These are phyloP conservation scores for Brenthis hecate DNA, from an alignment of 2,888 invertebrate species.

Conservation along the genomic window DNA sequence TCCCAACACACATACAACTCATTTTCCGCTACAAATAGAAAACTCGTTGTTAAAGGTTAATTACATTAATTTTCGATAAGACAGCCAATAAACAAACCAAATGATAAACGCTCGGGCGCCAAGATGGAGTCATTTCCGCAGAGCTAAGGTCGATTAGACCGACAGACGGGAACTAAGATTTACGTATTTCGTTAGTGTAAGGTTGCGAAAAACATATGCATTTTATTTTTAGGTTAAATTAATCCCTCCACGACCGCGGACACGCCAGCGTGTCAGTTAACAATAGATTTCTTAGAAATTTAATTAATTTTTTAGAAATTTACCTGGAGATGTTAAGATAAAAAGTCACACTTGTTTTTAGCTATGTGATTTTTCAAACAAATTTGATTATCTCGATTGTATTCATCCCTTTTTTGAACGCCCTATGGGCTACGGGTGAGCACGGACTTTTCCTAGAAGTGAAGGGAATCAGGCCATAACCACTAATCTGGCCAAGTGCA, in stretches of 20 bases:
- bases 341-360: background rate
- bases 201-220: constrained; percentile 42
- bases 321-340: background rate
- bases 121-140: constrained; percentile 59
- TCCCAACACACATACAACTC: background rate
- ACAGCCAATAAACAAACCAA: constrained; percentile 36
- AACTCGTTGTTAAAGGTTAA: background rate
- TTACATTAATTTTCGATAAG: constrained; percentile 25
- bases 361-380: background rate
- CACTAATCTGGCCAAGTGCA: too few species aligned
- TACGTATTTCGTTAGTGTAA: constrained; percentile 52
- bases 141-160: constrained; percentile 53
- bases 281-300: too few species aligned
- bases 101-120: constrained; percentile 32
- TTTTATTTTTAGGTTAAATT: background rate
- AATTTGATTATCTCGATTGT: too few species aligned
- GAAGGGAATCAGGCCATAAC: too few species aligned
- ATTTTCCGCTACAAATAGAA: background rate
- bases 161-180: constrained; percentile 58
- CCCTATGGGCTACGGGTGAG: too few species aligned
- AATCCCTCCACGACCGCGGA: too few species aligned
- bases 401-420: too few species aligned
- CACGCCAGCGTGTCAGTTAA: too few species aligned
- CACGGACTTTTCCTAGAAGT: too few species aligned
- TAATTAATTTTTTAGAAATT: too few species aligned